phyloP scores from a whole-genome alignment of 2,888 invertebrate species.

The Sphecodes monilicornis region DNA sequence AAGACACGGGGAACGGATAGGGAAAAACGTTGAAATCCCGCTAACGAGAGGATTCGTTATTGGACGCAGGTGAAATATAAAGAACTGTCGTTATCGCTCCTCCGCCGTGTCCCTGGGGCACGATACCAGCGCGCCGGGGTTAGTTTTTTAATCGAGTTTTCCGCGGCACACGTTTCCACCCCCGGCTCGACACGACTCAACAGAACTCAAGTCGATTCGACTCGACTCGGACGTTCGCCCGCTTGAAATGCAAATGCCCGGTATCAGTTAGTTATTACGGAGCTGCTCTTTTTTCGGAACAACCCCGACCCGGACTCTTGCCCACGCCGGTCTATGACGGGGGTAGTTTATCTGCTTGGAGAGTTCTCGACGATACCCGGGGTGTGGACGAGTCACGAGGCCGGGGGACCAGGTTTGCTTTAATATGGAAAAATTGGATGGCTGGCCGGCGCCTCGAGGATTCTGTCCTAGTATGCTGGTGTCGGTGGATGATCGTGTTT shows the following conservation, averaged over 20 bases:
- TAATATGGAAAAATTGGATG: conserved; percentile 5
- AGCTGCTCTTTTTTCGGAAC: conserved; percentile 8
- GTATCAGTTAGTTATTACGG: conserved; percentile 44
- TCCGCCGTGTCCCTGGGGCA: conserved; percentile 52
- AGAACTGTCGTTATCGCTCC: conserved; percentile 72
- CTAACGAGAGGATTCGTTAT: conserved; percentile 74
- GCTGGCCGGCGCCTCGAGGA: background rate
- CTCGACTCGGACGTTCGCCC: background rate
- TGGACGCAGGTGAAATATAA: conserved; percentile 61
- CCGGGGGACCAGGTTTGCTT: background rate
- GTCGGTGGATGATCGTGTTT: background rate
- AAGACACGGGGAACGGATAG: conserved; percentile 30
- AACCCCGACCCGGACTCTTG: background rate
- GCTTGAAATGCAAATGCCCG: conserved; percentile 13
- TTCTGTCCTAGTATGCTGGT: background rate
- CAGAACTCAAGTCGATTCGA: background rate
- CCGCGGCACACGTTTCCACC: conserved; percentile 19
- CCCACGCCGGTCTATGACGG: background rate
- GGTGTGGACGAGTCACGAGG: background rate
- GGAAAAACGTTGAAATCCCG: conserved; percentile 66
- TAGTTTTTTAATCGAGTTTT: conserved; percentile 65
- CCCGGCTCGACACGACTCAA: background rate
- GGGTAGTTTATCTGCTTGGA: background rate
- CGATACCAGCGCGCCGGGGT: conserved; percentile 44
- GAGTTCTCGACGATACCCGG: conserved; percentile 2